A percentile compares a stretch with the other conserved stretches of the same genome.
Conservation (phyloP, 2,888 invertebrate genomes). For the Gerris lacustris region DNA sequence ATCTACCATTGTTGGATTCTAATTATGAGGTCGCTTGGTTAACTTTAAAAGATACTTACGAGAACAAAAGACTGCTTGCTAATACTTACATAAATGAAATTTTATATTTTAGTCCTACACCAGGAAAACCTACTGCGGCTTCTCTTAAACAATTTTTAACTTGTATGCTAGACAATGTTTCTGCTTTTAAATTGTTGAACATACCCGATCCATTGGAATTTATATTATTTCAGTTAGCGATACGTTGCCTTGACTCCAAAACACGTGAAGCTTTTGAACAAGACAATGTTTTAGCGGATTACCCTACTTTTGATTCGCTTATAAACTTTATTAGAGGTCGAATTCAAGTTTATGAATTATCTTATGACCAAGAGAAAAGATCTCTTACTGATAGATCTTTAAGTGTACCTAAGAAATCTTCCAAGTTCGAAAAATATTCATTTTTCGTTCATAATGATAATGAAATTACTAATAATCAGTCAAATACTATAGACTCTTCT, state of each 20-base stretch:
- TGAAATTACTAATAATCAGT: too few relatives aligned
- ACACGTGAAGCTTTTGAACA: not conserved
- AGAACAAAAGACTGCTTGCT: not conserved
- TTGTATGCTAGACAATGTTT: not conserved
- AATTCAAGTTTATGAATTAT: not conserved
- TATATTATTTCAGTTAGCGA: not conserved
- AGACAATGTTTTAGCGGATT: not conserved
- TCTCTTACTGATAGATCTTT: too few relatives aligned
- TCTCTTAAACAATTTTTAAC: too few relatives aligned
- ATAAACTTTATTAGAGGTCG: not conserved
- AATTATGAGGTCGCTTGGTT: not conserved
- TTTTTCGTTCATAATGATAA: too few relatives aligned
- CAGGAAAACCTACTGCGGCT: not conserved
- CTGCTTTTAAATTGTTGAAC: not conserved
- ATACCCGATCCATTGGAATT: not conserved
- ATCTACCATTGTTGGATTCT: not conserved
- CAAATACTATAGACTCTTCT: too few relatives aligned
- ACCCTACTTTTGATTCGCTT: not conserved
- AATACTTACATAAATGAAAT: not conserved
- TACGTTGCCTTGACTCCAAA: not conserved
- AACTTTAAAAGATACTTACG: not conserved
- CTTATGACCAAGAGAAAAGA: too few relatives aligned
- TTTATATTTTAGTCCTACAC: not conserved
- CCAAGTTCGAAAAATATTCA: too few relatives aligned
- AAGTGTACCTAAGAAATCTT: too few relatives aligned